Conservation (phyloP, 2,113 vertebrate genomes). For the Serilophus lunatus region DNA sequence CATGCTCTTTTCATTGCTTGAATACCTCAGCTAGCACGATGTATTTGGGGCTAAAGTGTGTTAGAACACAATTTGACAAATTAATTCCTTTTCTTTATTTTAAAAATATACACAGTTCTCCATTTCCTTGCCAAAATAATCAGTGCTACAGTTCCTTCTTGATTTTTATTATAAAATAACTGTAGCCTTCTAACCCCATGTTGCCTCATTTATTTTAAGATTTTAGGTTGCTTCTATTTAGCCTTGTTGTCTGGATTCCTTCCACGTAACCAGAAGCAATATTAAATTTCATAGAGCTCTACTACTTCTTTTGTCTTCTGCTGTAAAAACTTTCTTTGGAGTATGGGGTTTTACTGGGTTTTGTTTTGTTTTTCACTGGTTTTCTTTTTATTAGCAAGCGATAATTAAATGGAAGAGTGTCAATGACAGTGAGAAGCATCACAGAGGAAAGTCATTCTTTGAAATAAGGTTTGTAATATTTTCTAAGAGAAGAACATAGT, state of each 20-base stretch:
- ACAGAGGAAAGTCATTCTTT: not conserved
- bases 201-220: not conserved
- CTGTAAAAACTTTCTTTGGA: not conserved
- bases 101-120: not conserved
- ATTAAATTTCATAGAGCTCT: not conserved
- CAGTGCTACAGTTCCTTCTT: accelerated
- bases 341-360: not conserved
- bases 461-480: not conserved
- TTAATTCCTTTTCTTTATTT: not conserved
- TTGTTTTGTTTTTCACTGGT: not conserved
- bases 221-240: not conserved
- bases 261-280: not conserved
- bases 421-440: not conserved
- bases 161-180: not conserved
- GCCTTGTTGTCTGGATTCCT: not conserved
- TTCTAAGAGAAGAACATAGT: not conserved
- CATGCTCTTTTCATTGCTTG: not conserved
- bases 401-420: not conserved
- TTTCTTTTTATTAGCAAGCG: not conserved
- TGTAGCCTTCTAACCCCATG: not conserved
- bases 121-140: not conserved
- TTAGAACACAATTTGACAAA: not conserved
- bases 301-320: not conserved
- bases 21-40: not conserved
- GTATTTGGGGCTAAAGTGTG: not conserved